These are phyloP conservation scores for Trematocara variabile DNA, from an alignment of 2,113 vertebrate species.

Conservation along the genomic window DNA sequence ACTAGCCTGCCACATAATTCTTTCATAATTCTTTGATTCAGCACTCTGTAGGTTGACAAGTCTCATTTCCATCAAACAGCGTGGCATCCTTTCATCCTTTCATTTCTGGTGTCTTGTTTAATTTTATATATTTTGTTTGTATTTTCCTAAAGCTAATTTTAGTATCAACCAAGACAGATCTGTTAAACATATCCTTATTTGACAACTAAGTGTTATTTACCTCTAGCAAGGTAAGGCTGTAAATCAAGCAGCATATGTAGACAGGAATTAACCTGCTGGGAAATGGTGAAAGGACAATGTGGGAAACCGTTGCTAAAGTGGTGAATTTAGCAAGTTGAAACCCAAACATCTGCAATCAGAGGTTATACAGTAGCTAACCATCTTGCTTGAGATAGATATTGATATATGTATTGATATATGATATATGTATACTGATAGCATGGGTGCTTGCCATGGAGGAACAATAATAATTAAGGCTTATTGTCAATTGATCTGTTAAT, in stretches of 20 bases:
- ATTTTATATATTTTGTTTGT: not conserved
- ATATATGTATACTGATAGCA: not conserved
- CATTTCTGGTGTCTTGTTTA: not conserved
- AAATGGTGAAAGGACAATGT: not conserved
- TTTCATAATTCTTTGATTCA: not conserved
- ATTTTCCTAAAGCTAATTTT: not conserved
- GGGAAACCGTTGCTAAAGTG: not conserved
- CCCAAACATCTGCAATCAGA: not conserved
- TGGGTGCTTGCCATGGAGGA: not conserved
- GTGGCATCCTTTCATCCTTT: not conserved
- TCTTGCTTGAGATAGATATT: not conserved
- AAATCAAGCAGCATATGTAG: not conserved
- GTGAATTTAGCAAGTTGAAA: not conserved
- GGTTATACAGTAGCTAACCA: not conserved
- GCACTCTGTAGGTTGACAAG: not conserved
- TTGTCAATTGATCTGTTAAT: not conserved
- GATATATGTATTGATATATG: not conserved
- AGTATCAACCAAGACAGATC: not conserved
- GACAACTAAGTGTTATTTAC: not conserved
- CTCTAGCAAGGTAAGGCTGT: not conserved
- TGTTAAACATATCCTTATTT: not conserved
- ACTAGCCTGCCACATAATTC: not conserved
- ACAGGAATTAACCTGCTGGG: not conserved
- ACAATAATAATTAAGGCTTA: not conserved
- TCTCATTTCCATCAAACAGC: not conserved